Conservation (phyloP, 2,797 vertebrate genomes). For the Petrocephalus schoutedeni region DNA sequence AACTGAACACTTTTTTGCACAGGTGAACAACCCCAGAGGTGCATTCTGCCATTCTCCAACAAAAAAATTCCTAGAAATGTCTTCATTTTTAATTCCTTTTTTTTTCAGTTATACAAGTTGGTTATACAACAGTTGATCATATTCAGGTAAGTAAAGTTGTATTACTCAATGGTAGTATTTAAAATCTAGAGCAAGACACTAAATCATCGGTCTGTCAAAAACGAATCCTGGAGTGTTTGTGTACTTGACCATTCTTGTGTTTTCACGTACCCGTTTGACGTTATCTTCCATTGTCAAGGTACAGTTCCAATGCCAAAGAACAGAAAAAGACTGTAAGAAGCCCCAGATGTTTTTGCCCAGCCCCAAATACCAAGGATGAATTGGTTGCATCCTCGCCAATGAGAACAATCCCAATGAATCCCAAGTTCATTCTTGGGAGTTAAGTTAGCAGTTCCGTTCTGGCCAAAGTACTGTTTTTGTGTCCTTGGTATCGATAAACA, state of each 20-base stretch:
- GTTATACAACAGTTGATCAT: not conserved
- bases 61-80: not conserved
- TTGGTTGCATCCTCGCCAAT: not conserved
- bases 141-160: not conserved
- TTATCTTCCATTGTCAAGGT: not conserved
- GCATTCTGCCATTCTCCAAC: not conserved
- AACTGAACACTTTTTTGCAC: slow-evolving; percentile 13
- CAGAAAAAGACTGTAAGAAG: not conserved
- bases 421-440: not conserved
- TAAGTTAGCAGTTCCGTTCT: not conserved
- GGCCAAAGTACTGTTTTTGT: not conserved
- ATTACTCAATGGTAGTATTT: not conserved
- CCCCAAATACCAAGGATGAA: not conserved
- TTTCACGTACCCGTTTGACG: not conserved
- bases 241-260: not conserved
- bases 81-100: not conserved
- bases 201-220: not conserved
- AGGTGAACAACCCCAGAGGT: not conserved
- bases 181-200: not conserved
- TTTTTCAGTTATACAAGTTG: not conserved
- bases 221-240: not conserved
- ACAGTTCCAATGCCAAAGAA: not conserved
- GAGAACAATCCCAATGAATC: not conserved
- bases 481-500: not conserved
- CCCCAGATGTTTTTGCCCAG: not conserved